Conservation (phyloP, 1,140 invertebrate species). For the Cotesia vestalis region DNA sequence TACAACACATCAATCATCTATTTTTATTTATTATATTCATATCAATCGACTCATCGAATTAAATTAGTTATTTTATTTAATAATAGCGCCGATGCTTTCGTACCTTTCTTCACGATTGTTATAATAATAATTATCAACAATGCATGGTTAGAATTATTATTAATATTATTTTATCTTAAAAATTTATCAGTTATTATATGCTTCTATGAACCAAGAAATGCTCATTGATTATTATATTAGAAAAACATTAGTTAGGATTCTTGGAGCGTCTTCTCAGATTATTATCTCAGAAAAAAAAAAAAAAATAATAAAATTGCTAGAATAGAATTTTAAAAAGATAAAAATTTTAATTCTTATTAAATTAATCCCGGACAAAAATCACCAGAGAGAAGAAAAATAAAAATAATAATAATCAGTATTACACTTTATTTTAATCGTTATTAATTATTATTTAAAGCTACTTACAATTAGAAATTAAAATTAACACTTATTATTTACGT, state of each 20-base stretch:
- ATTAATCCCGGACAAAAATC: background rate
- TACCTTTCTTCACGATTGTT: background rate
- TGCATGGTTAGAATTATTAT: slow-evolving; percentile 12
- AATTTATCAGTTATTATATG: slow-evolving; percentile 5
- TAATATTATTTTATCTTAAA: background rate
- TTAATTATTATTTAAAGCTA: too few species aligned
- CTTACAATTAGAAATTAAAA: too few species aligned
- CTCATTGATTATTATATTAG: background rate
- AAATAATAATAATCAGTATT: background rate
- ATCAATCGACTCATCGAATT: background rate
- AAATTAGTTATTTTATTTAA: slow-evolving; percentile 6
- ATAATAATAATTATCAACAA: background rate
- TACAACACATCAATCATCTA: background rate
- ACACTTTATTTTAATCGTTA: too few species aligned
- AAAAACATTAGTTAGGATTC: slow-evolving; percentile 1
- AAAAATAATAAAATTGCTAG: background rate
- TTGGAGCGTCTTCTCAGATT: slow-evolving; percentile 21
- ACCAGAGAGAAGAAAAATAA: slow-evolving; percentile 7
- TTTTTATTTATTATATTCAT: background rate
- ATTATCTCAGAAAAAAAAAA: background rate
- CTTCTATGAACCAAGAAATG: slow-evolving; percentile 7
- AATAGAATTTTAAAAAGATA: background rate
- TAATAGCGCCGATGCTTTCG: background rate
- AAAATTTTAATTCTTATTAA: background rate
- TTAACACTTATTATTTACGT: background rate